Conservation (phyloP, 2,888 invertebrate species). For the Mythimna loreyi region DNA sequence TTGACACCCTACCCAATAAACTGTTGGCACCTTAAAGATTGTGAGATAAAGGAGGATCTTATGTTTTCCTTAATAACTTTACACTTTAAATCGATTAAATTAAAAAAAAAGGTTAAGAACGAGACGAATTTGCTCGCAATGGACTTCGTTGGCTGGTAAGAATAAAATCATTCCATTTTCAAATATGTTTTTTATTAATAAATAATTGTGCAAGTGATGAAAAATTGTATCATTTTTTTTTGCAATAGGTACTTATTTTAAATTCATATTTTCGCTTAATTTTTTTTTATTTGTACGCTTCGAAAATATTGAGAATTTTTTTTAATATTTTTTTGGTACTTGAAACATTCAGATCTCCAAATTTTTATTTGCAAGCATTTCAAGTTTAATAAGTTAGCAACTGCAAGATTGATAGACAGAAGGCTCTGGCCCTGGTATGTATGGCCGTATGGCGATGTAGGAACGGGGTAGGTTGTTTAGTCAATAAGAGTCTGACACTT, state of each 20-base stretch:
- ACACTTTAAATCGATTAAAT: conserved; percentile 27
- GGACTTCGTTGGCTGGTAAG: background rate
- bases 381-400: background rate
- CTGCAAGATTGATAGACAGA: too few relatives aligned
- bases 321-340: too few relatives aligned
- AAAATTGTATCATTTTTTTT: background rate
- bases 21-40: conserved; percentile 55
- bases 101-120: background rate
- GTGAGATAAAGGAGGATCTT: conserved; percentile 44
- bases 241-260: background rate
- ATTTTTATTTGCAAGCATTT: too few relatives aligned
- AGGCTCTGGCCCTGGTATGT: too few relatives aligned
- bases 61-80: conserved; percentile 37
- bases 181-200: background rate
- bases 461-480: too few relatives aligned
- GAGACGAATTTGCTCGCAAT: too few relatives aligned
- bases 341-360: too few relatives aligned
- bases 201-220: background rate
- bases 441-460: too few relatives aligned
- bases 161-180: background rate
- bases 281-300: too few relatives aligned
- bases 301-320: too few relatives aligned
- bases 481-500: too few relatives aligned
- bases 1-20: conserved; percentile 61
- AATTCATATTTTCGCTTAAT: too few relatives aligned